Base-by-base conservation (phyloP, 2,888 invertebrate species). In the Cosmopolites sordidus region DNA sequence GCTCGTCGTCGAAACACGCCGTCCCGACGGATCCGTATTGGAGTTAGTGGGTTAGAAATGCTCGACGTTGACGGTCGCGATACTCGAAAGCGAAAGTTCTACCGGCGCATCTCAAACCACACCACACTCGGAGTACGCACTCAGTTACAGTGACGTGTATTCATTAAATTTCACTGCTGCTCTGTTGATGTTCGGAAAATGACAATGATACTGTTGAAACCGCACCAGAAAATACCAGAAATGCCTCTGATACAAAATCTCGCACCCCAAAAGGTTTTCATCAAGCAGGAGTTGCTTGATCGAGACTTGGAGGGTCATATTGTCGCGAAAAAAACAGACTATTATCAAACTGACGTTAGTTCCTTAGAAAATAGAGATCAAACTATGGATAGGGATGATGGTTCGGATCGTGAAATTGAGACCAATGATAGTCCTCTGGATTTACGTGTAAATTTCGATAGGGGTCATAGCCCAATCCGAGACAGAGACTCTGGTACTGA, bases 401-500 rank as follows among this genome's bases (percentile, higher is more conserved):
- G 5, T 16, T n/a, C n/a, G 3, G 37, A 37, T 4, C 6, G 6
- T 3, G 14, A 12, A 4, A 37, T n/a, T 11, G 12, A 14, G n/a
- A 37, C n/a, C 14, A 37, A 37, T n/a, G 72, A 74, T 59, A 70
- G 73, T 56, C 92, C 92, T 12, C 73, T 92, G 73, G 92, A 92
- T 78, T 77, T 92, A 70, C 86, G 89, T 63, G 83, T 77, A 75
- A 58, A 55, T 41, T 52, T 48, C 18, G 57, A 37, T 40, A 46
- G 53, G 18, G 43, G 50, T 5, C 30, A 16, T 16, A 54, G 47
- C 22, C 16, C 15, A 2, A 16, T 16, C 9, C 9, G 40, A 8
- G 40, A 16, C 11, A 66, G 72, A 75, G 73, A 87, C 74, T 88
- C 87, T 64, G 88, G 87, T 43, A 83, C 84, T 42, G 88, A 88